These are phyloP conservation scores for Bombylius discolor DNA, from an alignment of 2,888 invertebrate species.

Conservation along the genomic window DNA sequence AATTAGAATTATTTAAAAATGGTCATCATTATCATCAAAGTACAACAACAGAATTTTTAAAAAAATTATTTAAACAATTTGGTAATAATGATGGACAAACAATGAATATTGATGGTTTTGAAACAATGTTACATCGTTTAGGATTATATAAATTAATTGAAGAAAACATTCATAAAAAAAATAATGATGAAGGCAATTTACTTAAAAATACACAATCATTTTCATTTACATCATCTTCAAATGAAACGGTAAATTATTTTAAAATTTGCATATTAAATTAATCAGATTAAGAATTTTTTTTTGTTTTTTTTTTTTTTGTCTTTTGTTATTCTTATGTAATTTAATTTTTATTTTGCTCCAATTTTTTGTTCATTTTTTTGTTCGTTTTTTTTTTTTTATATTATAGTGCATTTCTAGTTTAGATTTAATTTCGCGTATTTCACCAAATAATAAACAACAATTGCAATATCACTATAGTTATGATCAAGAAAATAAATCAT, in stretches of 20 bases:
- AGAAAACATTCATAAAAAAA: slow-evolving; percentile 5
- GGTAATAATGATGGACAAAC: slow-evolving; percentile 48
- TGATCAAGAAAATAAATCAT: slow-evolving; percentile 24
- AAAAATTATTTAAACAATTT: slow-evolving; percentile 52
- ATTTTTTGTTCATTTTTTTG: background rate
- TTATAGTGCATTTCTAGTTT: slow-evolving; percentile 41
- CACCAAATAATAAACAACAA: slow-evolving; percentile 1
- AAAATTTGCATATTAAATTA: background rate
- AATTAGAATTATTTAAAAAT: no score
- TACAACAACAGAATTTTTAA: slow-evolving; percentile 47
- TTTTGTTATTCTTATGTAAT: background rate
- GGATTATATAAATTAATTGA: slow-evolving; percentile 42
- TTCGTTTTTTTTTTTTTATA: slow-evolving; percentile 8
- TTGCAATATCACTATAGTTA: slow-evolving; percentile 18
- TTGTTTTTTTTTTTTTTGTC: background rate
- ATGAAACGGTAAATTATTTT: slow-evolving; percentile 38
- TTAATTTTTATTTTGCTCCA: background rate
- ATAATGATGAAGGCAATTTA: background rate
- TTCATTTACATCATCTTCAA: slow-evolving; percentile 16
- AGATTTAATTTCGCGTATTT: slow-evolving; percentile 28
- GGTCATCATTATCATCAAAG: slow-evolving; percentile 17
- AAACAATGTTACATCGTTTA: slow-evolving; percentile 48
- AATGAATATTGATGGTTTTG: slow-evolving; percentile 53
- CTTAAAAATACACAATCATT: background rate
- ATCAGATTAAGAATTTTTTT: background rate